Percentiles rank a stretch among this genome's conserved stretches.
Evolutionary conservation across 2,797 vertebrate species (phyloP).

Genomic region (Naso thynnoides): DNA sequence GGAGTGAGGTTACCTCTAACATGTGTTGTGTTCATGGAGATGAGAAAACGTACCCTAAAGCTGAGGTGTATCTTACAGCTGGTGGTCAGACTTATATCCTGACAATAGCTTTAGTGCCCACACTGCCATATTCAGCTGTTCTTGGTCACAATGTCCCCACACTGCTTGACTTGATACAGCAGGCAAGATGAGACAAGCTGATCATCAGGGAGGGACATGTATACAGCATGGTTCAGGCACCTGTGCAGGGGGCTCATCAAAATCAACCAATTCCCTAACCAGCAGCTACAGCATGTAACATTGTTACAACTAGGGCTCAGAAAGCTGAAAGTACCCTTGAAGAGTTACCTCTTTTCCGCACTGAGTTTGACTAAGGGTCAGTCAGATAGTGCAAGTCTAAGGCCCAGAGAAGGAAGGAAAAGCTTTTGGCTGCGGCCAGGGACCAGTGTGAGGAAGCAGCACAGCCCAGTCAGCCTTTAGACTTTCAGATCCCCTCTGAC

Average conservation of each 20-base stretch:
- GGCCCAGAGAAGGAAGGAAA: neutral
- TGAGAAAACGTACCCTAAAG: constrained; percentile 4
- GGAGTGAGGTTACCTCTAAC: neutral
- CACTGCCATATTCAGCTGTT: constrained; percentile 18
- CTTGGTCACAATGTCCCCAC: constrained; percentile 32
- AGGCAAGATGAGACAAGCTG: neutral
- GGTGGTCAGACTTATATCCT: constrained; percentile 27
- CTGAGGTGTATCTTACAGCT: constrained; percentile 22
- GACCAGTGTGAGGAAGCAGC: neutral
- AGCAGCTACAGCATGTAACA: no score
- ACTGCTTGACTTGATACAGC: constrained; percentile 10
- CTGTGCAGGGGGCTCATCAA: neutral
- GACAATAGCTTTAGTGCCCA: constrained; percentile 2
- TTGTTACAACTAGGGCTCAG: no score
- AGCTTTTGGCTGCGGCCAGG: no score
- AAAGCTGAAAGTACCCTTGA: no score
- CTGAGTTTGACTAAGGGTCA: neutral
- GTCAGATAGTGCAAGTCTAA: neutral
- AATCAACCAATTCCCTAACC: no score
- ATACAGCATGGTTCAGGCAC: neutral
- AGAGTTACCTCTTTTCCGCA: no score
- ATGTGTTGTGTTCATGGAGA: constrained; percentile 18
- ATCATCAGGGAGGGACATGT: neutral
- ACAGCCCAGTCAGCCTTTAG: neutral
- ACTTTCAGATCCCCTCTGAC: neutral